These are phyloP conservation scores for Lasioglossum oenotherae DNA, from an alignment of 2,888 invertebrate genomes.

Conservation along the genomic window DNA sequence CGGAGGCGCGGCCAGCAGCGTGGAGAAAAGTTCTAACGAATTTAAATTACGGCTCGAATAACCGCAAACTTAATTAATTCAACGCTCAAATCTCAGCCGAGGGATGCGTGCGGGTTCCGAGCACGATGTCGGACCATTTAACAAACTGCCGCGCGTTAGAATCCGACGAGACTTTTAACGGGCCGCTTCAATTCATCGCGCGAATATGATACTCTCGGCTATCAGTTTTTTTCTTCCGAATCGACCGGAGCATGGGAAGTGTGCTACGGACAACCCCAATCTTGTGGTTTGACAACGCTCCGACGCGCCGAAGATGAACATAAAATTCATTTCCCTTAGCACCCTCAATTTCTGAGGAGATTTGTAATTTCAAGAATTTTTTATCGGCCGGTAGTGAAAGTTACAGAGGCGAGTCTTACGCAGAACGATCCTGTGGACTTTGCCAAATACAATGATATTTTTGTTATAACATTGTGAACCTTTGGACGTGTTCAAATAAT, in stretches of 20 bases:
- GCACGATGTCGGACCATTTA: slow-evolving; percentile 15
- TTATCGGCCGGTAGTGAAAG: not conserved
- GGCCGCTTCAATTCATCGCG: not conserved
- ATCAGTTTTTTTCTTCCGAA: not conserved
- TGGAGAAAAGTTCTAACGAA: slow-evolving; percentile 52
- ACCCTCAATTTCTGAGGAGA: not conserved
- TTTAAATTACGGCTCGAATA: slow-evolving; percentile 59
- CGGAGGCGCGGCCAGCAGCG: not conserved
- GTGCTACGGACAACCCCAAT: too few relatives aligned
- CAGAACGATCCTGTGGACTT: not conserved
- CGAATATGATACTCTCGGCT: not conserved
- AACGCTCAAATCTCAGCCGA: slow-evolving; percentile 27
- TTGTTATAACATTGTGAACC: not conserved
- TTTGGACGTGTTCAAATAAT: not conserved
- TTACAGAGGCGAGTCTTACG: not conserved
- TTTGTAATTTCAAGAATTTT: not conserved
- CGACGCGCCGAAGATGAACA: not conserved
- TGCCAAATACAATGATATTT: not conserved
- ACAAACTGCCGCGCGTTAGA: not conserved
- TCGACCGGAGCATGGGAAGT: too few relatives aligned
- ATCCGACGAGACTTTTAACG: not conserved
- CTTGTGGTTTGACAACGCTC: too few relatives aligned
- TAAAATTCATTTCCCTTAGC: not conserved
- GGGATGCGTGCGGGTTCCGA: not conserved
- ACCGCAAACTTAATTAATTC: slow-evolving; percentile 57